Evolutionary conservation across 1,140 invertebrate genomes (phyloP).

Genomic region (Orius insidiosus): DNA sequence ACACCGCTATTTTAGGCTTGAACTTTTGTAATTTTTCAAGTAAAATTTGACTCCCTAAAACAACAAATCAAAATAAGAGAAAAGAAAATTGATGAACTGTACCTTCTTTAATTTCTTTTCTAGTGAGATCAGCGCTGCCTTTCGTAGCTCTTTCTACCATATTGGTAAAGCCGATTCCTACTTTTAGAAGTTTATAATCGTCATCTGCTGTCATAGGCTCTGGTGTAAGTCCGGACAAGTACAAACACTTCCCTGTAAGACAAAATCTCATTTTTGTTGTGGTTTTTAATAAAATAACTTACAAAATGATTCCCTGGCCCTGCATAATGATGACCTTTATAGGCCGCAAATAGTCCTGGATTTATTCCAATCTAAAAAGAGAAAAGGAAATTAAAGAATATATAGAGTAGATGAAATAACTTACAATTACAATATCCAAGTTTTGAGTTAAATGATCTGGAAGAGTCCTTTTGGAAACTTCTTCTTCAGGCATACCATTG

Average conservation of each 20-base stretch:
- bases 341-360: conserved; percentile 89
- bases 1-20: conserved; percentile 91
- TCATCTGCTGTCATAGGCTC: conserved; percentile 92
- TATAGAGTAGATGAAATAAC: conserved; percentile 23
- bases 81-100: too few relatives aligned
- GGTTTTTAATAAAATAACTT: conserved; percentile 27
- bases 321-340: conserved; percentile 95
- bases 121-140: conserved; percentile 85
- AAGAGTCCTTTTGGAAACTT: conserved; percentile 78
- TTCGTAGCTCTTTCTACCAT: conserved; percentile 89
- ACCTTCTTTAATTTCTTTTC: conserved; percentile 93
- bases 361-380: conserved; percentile 84
- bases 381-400: conserved; percentile 7
- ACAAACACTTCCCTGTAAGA: conserved; percentile 79
- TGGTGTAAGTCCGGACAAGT: conserved; percentile 79
- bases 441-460: conserved; percentile 83
- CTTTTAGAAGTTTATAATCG: conserved; percentile 80
- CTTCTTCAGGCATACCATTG: conserved; percentile 92
- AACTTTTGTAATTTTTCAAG: conserved; percentile 82
- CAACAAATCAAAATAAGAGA: not conserved
- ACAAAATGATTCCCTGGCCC: conserved; percentile 97
- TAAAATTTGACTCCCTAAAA: conserved; percentile 62
- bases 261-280: conserved; percentile 1
- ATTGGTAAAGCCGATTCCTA: conserved; percentile 94
- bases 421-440: conserved; percentile 95